Evolutionary conservation across 2,888 invertebrate species (phyloP).

Genomic region (Thera britannica): DNA sequence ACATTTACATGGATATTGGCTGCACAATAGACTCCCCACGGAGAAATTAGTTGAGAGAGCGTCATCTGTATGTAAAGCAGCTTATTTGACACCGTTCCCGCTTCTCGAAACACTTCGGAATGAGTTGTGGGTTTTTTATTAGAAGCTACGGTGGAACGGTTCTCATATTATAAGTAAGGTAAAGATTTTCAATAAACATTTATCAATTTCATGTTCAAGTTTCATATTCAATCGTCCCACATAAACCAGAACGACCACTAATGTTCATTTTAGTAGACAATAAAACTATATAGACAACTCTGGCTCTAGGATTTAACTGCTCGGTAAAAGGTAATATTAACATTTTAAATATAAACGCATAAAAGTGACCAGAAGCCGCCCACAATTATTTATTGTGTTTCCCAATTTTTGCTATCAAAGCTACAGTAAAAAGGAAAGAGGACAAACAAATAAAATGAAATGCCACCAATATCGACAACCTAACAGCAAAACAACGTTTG

Average conservation of each 20-base stretch:
- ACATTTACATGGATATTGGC: conserved; percentile 55
- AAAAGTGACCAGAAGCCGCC: conserved; percentile 40
- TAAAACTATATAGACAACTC: conserved; percentile 43
- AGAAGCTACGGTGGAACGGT: conserved; percentile 1
- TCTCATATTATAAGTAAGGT: conserved; percentile 10
- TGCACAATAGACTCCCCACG: conserved; percentile 43
- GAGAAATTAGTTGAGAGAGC: conserved; percentile 41
- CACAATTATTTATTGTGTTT: conserved; percentile 30
- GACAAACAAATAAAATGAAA: conserved; percentile 24
- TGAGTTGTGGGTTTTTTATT: conserved; percentile 26
- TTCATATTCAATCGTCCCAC: conserved; percentile 36
- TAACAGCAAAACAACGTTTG: conserved; percentile 7
- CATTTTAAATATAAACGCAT: conserved; percentile 37
- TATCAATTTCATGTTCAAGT: conserved; percentile 36
- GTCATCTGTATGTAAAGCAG: conserved; percentile 55
- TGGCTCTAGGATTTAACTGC: conserved; percentile 36
- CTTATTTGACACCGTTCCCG: conserved; percentile 29
- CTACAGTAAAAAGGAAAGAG: conserved; percentile 18
- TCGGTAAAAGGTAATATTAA: conserved; percentile 37
- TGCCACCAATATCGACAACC: neutral
- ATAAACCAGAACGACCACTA: conserved; percentile 30
- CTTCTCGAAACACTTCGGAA: conserved; percentile 18
- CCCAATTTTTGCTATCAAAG: conserved; percentile 23
- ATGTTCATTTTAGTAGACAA: conserved; percentile 40
- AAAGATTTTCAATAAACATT: conserved; percentile 37